Percentiles rank a stretch among this genome's conserved stretches.
These are phyloP conservation scores for Pogona vitticeps DNA, from an alignment of 2,113 vertebrate species.

Conservation along the genomic window DNA sequence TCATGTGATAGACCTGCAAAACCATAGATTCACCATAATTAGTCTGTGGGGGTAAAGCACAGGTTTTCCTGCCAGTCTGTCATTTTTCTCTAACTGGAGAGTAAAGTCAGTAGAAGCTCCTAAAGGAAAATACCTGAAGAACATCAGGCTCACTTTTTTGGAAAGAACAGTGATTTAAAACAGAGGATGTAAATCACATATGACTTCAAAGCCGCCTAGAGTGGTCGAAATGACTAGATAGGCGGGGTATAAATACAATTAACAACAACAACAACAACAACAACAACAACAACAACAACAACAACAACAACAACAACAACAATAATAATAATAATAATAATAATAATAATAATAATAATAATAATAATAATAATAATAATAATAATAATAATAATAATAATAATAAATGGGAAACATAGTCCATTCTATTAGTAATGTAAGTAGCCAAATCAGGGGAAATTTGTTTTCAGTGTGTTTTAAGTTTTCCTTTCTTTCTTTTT, in stretches of 20 bases:
- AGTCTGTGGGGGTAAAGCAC: conserved; percentile 48
- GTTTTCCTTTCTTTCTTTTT: neutral
- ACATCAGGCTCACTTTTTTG: conserved; percentile 78
- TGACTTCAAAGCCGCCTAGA: too few relatives aligned
- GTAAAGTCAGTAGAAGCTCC: conserved; percentile 67
- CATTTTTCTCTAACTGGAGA: conserved; percentile 66
- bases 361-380: too few relatives aligned
- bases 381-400: too few relatives aligned
- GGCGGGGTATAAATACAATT: too few relatives aligned
- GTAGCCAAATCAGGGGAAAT: conserved; percentile 39
- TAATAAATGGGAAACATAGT: conserved; percentile 55
- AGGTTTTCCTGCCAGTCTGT: conserved; percentile 59
- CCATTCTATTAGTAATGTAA: conserved; percentile 56
- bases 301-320: too few relatives aligned
- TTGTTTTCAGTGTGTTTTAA: neutral
- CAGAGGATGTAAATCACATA: conserved; percentile 55
- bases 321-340: too few relatives aligned
- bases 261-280: too few relatives aligned
- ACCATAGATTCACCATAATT: conserved; percentile 74
- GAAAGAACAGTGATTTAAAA: conserved; percentile 75
- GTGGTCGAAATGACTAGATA: too few relatives aligned
- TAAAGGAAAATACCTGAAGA: conserved; percentile 73
- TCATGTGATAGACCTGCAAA: conserved; percentile 74
- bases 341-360: too few relatives aligned
- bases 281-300: too few relatives aligned